These are phyloP conservation scores for Pavo muticus DNA, from an alignment of 2,113 vertebrate genomes.

Conservation along the genomic window DNA sequence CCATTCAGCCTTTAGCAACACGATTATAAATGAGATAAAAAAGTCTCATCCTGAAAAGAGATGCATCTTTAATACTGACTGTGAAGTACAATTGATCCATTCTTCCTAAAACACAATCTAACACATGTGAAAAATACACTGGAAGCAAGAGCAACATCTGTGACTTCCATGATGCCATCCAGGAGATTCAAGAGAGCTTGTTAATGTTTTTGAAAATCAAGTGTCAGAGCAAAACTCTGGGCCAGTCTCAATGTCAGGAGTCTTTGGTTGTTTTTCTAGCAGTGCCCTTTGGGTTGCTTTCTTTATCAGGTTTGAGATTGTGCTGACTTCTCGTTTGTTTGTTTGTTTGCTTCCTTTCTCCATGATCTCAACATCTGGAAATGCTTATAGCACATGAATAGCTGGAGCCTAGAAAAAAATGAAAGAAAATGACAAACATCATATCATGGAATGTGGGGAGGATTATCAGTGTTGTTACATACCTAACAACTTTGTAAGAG, in stretches of 20 bases:
- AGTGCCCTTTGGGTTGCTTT: background rate
- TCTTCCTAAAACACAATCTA: background rate
- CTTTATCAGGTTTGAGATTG: background rate
- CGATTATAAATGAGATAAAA: background rate
- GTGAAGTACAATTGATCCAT: background rate
- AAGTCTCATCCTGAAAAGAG: background rate
- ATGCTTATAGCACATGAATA: background rate
- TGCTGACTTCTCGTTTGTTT: background rate
- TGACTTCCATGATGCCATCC: fast-evolving
- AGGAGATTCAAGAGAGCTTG: background rate
- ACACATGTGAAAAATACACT: background rate
- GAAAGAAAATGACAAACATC: fast-evolving
- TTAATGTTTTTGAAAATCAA: background rate
- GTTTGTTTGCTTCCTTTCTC: background rate
- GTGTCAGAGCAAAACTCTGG: background rate
- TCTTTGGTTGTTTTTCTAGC: background rate
- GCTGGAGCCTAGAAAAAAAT: background rate
- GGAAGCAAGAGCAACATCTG: background rate
- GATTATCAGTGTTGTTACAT: background rate
- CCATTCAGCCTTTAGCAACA: background rate
- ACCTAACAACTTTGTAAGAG: background rate
- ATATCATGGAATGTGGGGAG: fast-evolving
- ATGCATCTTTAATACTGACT: background rate
- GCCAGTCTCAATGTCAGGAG: background rate
- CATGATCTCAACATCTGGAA: background rate